Evolutionary conservation across 2,797 vertebrate species (phyloP).

Genomic region (Setipinna tenuifilis): DNA sequence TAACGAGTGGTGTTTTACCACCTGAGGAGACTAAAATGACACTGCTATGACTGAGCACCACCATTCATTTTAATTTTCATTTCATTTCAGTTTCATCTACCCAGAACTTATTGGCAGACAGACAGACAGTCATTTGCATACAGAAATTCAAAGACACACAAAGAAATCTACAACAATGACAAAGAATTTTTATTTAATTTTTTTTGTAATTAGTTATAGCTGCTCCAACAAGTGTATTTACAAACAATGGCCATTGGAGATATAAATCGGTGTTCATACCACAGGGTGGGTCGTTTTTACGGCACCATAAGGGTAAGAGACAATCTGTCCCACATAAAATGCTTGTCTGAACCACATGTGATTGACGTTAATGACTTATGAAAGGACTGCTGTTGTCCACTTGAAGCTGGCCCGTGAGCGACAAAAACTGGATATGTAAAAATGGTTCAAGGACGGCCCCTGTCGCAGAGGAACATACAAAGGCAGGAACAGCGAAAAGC

Average conservation of each 20-base stretch:
- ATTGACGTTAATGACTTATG: not conserved
- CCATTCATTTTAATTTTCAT: not conserved
- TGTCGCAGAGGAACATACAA: conserved; percentile 12
- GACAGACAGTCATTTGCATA: not conserved
- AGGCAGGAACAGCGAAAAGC: conserved; percentile 4
- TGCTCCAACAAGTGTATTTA: conserved; percentile 81
- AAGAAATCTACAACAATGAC: conserved; percentile 68
- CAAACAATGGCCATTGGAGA: conserved; percentile 71
- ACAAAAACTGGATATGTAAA: conserved; percentile 15
- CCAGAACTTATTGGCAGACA: not conserved
- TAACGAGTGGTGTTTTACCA: conserved; percentile 4
- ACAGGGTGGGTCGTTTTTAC: conserved; percentile 44
- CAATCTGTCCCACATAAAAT: conserved; percentile 23
- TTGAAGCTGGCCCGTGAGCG: not conserved
- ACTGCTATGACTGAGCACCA: not conserved
- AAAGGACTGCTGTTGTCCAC: not conserved
- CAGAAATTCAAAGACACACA: conserved; percentile 40
- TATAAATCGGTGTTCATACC: conserved; percentile 54
- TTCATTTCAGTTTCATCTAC: too few species aligned
- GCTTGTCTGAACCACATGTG: conserved; percentile 23
- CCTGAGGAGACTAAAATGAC: conserved; percentile 3
- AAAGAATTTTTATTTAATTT: conserved; percentile 71
- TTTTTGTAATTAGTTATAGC: conserved; percentile 72
- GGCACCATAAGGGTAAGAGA: conserved; percentile 38
- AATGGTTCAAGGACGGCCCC: conserved; percentile 10